Evolutionary conservation across 2,113 vertebrate species (phyloP).

Genomic region (Aphyosemion australe): DNA sequence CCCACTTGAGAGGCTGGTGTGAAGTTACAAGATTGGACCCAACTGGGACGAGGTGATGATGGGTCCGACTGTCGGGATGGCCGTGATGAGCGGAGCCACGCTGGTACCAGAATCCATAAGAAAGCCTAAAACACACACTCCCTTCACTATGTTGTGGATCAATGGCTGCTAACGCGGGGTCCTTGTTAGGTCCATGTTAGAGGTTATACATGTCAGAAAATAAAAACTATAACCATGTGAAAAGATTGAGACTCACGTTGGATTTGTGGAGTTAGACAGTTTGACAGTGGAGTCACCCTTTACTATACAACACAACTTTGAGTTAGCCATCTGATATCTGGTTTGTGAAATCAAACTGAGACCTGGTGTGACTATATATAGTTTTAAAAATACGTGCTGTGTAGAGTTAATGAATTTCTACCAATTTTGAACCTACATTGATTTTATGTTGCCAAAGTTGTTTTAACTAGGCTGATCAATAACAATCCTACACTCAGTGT

Average conservation of each 20-base stretch:
- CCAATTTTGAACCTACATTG: too few relatives aligned
- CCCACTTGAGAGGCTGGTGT: slow-evolving; percentile 78
- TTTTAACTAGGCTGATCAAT: too few relatives aligned
- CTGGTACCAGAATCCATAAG: slow-evolving; percentile 50
- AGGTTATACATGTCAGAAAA: not conserved
- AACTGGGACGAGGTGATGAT: slow-evolving; percentile 61
- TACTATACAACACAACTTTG: not conserved
- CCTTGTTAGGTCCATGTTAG: not conserved
- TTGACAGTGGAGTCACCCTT: not conserved
- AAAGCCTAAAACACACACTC: slow-evolving; percentile 38
- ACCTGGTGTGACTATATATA: too few relatives aligned
- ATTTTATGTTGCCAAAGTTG: too few relatives aligned
- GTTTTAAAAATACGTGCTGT: too few relatives aligned
- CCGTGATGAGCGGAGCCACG: slow-evolving; percentile 42
- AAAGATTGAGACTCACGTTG: not conserved
- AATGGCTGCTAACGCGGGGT: slow-evolving; percentile 20
- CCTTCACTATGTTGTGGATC: slow-evolving; percentile 24
- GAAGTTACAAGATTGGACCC: slow-evolving; percentile 72
- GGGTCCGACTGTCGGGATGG: slow-evolving; percentile 47
- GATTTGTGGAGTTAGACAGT: not conserved
- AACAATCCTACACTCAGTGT: too few relatives aligned
- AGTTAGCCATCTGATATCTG: not conserved
- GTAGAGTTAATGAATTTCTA: too few relatives aligned
- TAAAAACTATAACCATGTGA: not conserved
- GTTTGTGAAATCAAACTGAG: too few relatives aligned